Percentiles rank a stretch among this genome's conserved stretches.
Evolutionary conservation across 92 coral and sea anemone species (phyloP).

Genomic region (Zoanthus gigantus): DNA sequence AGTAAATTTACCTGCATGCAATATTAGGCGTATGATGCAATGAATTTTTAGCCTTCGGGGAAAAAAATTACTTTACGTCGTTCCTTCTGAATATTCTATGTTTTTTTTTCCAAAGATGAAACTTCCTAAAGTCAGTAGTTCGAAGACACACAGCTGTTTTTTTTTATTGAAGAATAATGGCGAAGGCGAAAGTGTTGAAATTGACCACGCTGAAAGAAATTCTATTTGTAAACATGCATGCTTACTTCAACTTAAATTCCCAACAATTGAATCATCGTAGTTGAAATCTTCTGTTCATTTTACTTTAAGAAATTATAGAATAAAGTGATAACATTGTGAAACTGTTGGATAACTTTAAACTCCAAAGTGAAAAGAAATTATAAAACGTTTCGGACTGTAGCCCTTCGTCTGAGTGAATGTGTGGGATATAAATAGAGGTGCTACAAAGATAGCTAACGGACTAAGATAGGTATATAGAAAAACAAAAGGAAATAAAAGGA

Average conservation of each 20-base stretch:
- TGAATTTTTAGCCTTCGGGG: neutral
- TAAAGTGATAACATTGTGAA: neutral
- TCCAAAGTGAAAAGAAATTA: no score
- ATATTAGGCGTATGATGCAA: neutral
- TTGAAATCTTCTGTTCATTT: neutral
- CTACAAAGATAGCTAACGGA: no score
- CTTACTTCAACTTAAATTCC: constrained; percentile 4
- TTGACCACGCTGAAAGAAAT: neutral
- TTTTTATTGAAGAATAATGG: neutral
- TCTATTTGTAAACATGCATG: constrained; percentile 1
- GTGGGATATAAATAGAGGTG: no score
- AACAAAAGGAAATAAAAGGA: neutral
- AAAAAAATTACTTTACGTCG: neutral
- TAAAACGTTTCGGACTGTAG: no score
- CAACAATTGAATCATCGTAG: constrained; percentile 10
- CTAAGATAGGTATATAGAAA: no score
- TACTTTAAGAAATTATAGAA: neutral
- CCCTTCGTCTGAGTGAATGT: no score
- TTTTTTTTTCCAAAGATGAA: neutral
- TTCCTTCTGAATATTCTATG: neutral
- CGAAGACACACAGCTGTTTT: constrained; percentile 2
- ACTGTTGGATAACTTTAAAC: no score
- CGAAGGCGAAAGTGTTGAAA: neutral
- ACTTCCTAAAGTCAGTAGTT: constrained; percentile 2
- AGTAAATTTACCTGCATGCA: neutral